Evolutionary conservation across 2,113 vertebrate genomes (phyloP).

Genomic region (Ariopsis seemanni): DNA sequence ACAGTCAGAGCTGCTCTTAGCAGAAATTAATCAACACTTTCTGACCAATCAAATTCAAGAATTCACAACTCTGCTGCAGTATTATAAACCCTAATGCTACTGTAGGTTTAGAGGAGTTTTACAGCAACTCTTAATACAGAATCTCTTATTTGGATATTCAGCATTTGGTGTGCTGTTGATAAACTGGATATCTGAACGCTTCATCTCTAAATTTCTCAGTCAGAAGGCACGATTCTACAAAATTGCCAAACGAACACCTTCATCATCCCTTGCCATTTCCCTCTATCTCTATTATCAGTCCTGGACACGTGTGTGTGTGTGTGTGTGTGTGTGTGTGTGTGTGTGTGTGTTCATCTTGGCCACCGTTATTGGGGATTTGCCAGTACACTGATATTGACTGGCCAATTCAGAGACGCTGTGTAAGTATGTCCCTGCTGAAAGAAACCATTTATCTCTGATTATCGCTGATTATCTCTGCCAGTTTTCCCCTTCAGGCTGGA

Average conservation of each 20-base stretch:
- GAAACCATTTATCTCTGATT: slow-evolving; percentile 18
- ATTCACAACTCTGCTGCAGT: no score
- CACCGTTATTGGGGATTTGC: slow-evolving; percentile 18
- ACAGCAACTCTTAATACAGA: not conserved
- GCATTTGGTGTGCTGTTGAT: not conserved
- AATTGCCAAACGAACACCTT: not conserved
- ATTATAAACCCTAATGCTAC: not conserved
- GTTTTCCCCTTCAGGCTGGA: slow-evolving; percentile 1
- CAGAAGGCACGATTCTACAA: not conserved
- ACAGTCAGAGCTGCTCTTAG: no score
- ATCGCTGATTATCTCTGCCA: slow-evolving; percentile 23
- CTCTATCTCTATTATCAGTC: slow-evolving; percentile 2
- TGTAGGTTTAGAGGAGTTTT: not conserved
- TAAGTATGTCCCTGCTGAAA: slow-evolving; percentile 27
- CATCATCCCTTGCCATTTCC: slow-evolving; percentile 10
- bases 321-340: not conserved
- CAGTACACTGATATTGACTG: slow-evolving; percentile 22
- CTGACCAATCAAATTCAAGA: not conserved
- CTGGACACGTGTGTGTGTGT: not conserved
- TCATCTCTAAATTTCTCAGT: not conserved
- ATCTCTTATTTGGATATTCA: not conserved
- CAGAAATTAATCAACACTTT: no score
- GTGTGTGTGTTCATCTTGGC: not conserved
- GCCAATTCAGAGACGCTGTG: slow-evolving; percentile 17
- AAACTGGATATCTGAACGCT: not conserved